Percentiles rank a stretch among this genome's conserved stretches.
These are phyloP conservation scores for Akabosia matsudoensis DNA, from an alignment of 1,140 invertebrate genomes.

Conservation along the genomic window DNA sequence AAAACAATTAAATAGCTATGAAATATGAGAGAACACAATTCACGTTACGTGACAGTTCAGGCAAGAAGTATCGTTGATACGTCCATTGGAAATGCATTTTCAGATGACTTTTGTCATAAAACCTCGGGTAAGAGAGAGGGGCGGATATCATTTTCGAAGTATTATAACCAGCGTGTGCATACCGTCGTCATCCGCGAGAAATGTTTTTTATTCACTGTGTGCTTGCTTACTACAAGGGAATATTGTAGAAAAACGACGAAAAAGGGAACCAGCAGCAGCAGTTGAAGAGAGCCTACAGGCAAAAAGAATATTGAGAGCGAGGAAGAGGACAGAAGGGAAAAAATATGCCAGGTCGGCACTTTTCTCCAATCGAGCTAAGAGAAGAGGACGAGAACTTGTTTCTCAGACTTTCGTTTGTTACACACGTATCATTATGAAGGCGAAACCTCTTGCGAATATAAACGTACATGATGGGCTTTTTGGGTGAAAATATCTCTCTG, in stretches of 20 bases:
- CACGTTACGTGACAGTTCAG: neutral
- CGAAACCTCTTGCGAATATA: neutral
- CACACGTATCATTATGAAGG: neutral
- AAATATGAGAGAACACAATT: no score
- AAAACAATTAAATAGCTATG: neutral
- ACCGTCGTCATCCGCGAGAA: neutral
- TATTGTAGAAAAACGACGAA: no score
- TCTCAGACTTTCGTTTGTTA: neutral
- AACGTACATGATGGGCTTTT: neutral
- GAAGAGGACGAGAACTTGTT: constrained; percentile 10
- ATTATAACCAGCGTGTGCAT: neutral
- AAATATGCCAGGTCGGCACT: constrained; percentile 11
- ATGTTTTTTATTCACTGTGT: no score
- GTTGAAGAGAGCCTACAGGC: neutral
- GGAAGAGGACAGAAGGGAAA: constrained; percentile 3
- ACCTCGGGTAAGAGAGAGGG: neutral
- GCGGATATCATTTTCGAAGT: constrained; percentile 6
- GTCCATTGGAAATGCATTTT: neutral
- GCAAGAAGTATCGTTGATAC: neutral
- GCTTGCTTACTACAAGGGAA: no score
- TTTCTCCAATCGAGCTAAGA: constrained; percentile 19
- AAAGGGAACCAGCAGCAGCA: neutral
- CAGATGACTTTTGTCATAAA: constrained; percentile 10
- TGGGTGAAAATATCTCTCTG: neutral
- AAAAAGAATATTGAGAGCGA: neutral